Percentiles rank a stretch among this genome's conserved stretches.
Conservation (phyloP, 2,113 vertebrate species). For the Diphyllodes magnificus region DNA sequence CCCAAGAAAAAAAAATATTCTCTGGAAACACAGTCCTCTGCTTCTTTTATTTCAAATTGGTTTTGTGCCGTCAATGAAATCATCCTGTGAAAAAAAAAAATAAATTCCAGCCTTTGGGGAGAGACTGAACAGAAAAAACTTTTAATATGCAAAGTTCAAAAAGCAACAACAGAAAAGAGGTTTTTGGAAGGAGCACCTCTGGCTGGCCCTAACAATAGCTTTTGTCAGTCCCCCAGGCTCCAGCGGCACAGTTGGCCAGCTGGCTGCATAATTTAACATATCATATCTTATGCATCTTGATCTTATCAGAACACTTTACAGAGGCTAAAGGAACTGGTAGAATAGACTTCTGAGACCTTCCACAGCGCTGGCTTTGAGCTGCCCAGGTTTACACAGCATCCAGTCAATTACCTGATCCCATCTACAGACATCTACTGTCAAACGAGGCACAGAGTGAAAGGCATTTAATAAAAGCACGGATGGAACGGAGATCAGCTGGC, state of each 20-base stretch:
- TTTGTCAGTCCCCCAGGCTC: background rate
- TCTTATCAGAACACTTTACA: background rate
- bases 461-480: background rate
- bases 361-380: background rate
- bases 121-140: background rate
- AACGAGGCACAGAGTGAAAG: background rate
- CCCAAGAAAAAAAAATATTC: background rate
- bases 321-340: background rate
- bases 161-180: background rate
- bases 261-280: background rate
- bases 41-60: background rate
- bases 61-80: background rate
- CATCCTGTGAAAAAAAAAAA: background rate
- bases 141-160: background rate
- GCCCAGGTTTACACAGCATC: background rate
- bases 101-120: background rate
- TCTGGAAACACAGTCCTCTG: background rate
- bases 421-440: background rate
- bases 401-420: background rate
- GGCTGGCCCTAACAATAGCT: background rate
- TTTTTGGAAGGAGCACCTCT: background rate
- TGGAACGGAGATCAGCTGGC: background rate
- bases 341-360: background rate
- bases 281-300: background rate
- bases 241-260: background rate